Evolutionary conservation across 2,888 invertebrate species (phyloP), one percentile per base, ranked within the genome.

Genomic region (Parnassius glacialis): DNA sequence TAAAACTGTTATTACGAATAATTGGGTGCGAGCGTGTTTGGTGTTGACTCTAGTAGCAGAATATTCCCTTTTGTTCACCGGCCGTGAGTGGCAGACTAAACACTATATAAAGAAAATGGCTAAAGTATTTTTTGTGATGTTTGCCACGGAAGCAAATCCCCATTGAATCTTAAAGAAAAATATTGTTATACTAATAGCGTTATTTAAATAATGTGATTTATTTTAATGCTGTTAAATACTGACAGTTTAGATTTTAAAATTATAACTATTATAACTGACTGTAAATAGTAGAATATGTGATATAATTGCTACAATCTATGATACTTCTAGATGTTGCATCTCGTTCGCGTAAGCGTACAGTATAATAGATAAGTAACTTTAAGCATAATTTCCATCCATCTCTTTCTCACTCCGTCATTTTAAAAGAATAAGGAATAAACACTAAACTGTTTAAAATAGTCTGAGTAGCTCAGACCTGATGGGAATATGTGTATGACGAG

Each of bases 131-230:
- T 72, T 68, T 70, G 69, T 70, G 69, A 70, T 41, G 16, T 48
- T 48, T 13, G 65, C 69, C 67, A 66, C 67, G 59, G 54, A 52
- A 59, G 64, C 59, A 64, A 68, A 57, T 64, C 68, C 67, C 67
- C 69, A 70, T 69, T 68, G 64, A 65, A 69, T 68, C 55, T 67
- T 74, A 73, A 67, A 61, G 65, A 62, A 52, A 20, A 54, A 68
- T 68, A 70, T 71, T 73, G 71, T 74, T 73, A 69, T 64, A 25
- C 3, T 25, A n/a, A 69, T 69, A 72, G 65, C 69, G 61, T 65
- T 72, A 72, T 70, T 68, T 65, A 67, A 68, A 72, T 74, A 70
- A 71, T 71, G 73, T 74, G 74, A 74, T 77, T 76, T 75, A 71
- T 74, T 73, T 73, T 68, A 71, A 72, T 61, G 67, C 74, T 77